Evolutionary conservation across 2,888 invertebrate genomes (phyloP), one percentile per base, ranked within the genome.

Genomic region (Silvanus unidentatus): DNA sequence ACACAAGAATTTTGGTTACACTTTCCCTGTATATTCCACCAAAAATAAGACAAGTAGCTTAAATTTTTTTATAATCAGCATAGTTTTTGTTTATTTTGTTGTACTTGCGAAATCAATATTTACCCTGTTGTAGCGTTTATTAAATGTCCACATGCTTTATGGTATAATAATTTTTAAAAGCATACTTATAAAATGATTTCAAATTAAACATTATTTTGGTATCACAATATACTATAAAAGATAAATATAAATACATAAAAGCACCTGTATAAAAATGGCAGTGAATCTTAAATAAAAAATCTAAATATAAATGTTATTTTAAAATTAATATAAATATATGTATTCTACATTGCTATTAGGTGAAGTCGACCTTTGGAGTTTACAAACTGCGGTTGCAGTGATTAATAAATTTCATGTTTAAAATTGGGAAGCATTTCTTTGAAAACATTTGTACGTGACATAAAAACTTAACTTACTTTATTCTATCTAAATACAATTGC

Each of bases 11-110:
- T 48, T 49, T 48, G 52, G 58, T 57, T 60, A 62, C 51, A 55
- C 55, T 57, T 50, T 63, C 62, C 64, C 64, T 64, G 64, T 64
- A 62, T 58, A 55, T 59, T 61, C 64, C 61, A 58, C 57, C n/a
- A 32, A 57, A 62, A 55, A 56, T 54, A 54, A 53, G 51, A 52
- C 47, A 49, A 54, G 51, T 32, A 4, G 13, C n/a, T 32, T 32
- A 12, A 32, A 32, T 12, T 4, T 5, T 27, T 39, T 40, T 42
- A 47, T 34, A 37, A 49, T 27, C n/a, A 32, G n/a, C 4, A 8
- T 3, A 12, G 11, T 32, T 8, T 32, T 12, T 5, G 22, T 8
- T 22, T 22, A 22, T 32, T 32, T 12, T 32, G 13, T 32, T 32
- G 32, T 32, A 32, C 32, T 32, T 47, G 51, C 53, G 44, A 46